A percentile compares a stretch with the other conserved stretches of the same genome.
phyloP scores from a whole-genome alignment of 2,113 vertebrate species.

The Engystomops pustulosus region DNA sequence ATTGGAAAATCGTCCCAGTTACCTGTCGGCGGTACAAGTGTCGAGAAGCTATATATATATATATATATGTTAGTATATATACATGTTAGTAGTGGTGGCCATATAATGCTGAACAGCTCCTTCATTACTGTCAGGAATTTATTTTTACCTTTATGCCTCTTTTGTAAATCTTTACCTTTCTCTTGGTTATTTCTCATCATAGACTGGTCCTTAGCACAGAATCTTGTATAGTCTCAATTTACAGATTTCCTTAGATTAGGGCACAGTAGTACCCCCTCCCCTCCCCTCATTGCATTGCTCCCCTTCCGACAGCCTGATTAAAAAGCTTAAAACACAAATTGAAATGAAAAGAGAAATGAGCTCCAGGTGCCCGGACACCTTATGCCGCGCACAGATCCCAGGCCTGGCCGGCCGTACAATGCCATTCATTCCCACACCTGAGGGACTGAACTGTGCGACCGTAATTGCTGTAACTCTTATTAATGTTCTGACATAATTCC shows the following conservation, averaged over 20 bases:
- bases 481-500: constrained; percentile 80
- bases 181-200: background rate
- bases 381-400: constrained; percentile 66
- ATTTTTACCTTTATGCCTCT: background rate
- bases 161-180: background rate
- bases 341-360: constrained; percentile 72
- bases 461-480: constrained; percentile 81
- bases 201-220: background rate
- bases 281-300: constrained; percentile 9
- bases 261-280: constrained; percentile 62
- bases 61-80: no score
- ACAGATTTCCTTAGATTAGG: constrained; percentile 35
- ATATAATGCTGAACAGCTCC: no score
- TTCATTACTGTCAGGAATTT: no score
- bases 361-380: constrained; percentile 72
- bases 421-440: constrained; percentile 77
- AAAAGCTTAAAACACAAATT: constrained; percentile 55
- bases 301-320: constrained; percentile 59
- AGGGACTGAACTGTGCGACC: constrained; percentile 77
- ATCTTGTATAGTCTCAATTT: constrained; percentile 4
- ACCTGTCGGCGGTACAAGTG: no score
- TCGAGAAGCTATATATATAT: no score
- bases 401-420: constrained; percentile 69
- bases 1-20: no score
- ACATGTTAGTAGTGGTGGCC: no score